Evolutionary conservation across 2,113 vertebrate species (phyloP), one percentile per base, ranked within the genome.

Genomic region (Psophia crepitans): DNA sequence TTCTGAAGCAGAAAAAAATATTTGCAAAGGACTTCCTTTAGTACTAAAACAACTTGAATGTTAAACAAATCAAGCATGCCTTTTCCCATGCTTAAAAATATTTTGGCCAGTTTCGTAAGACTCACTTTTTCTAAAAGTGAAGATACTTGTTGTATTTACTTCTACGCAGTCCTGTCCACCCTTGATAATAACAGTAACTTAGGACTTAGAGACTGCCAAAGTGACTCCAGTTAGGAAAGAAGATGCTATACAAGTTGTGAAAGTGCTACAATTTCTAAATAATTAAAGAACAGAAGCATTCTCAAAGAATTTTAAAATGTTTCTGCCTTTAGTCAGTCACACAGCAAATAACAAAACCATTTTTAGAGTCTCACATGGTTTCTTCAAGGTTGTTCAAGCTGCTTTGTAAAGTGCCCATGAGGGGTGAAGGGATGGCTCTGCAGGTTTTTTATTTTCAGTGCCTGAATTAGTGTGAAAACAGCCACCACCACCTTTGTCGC

Each of bases 281-380:
- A 77, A 54, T 43, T 90, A 26, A 51, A 63, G 28, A 84, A 48
- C 4, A 87, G 11, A 89, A 89, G 64, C 2, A 16, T 5, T 7
- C 9, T 53, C n/a, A 61, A 77, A 26, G 22, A 90, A 69, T 33
- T 56, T 61, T 10, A 54, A 90, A 87, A 66, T 0, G 0, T 17
- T 51, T 81, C 65, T 64, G 32, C 43, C 21, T 46, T 85, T 68
- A 80, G 24, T 43, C 28, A 46, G 6, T 37, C 11, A 21, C 19
- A 44, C 8, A 53, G 48, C 33, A 78, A 60, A 94, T 27, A 39
- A 63, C 37, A 61, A 77, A 89, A 43, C 5, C 2, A 23, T 53
- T 80, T 89, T 48, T 39, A 41, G 41, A 53, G 15, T 37, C 35
- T 65, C 0, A 0, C 0, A 0, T 30, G 15, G 0, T 27, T 71